Percentiles rank a stretch among this genome's conserved stretches.
These are phyloP conservation scores for Carcharodon carcharias DNA, from an alignment of 2,797 vertebrate genomes.

Conservation along the genomic window DNA sequence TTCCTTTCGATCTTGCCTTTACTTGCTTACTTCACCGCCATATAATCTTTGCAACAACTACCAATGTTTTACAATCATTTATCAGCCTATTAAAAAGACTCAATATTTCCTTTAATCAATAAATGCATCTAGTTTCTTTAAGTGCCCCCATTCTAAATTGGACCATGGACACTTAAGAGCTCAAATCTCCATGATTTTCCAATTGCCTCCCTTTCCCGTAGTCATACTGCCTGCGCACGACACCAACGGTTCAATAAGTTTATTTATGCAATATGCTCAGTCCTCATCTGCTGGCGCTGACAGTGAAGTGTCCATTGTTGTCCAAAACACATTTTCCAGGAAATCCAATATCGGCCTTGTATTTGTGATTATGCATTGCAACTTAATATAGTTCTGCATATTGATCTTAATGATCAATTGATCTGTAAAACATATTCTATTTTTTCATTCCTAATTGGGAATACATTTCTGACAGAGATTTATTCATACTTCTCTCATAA, in stretches of 20 bases:
- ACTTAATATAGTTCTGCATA: not conserved
- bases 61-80: not conserved
- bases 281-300: not conserved
- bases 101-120: not conserved
- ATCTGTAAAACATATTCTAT: not conserved
- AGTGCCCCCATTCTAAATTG: not conserved
- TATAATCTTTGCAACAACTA: not conserved
- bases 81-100: not conserved
- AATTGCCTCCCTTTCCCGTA: not conserved
- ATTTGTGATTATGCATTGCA: not conserved
- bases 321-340: not conserved
- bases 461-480: not conserved
- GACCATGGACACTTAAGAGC: not conserved
- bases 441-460: not conserved
- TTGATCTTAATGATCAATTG: not conserved
- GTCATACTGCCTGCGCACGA: not conserved
- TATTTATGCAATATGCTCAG: not conserved
- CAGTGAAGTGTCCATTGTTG: not conserved
- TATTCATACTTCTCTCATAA: not conserved
- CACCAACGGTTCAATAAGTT: not conserved
- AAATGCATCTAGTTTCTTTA: not conserved
- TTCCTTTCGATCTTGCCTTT: not conserved
- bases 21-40: not conserved
- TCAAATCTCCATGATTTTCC: not conserved
- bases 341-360: not conserved